Conservation (phyloP, 2,113 vertebrate genomes). For the Oceanodroma tethys region DNA sequence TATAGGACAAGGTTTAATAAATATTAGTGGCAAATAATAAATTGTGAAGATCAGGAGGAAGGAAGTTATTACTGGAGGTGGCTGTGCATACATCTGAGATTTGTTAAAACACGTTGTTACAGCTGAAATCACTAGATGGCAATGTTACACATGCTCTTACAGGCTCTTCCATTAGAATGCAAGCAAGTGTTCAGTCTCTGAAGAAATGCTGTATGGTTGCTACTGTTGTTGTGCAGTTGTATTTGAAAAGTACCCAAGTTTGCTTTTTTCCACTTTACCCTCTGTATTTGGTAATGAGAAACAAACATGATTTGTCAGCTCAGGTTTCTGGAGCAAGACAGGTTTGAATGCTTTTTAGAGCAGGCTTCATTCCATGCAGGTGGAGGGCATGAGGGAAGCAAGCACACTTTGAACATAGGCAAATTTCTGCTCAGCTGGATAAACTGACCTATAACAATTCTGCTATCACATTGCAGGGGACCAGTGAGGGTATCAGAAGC, state of each 20-base stretch:
- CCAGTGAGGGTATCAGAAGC: background rate
- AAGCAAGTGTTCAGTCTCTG: background rate
- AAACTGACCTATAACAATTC: background rate
- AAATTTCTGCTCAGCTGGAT: background rate
- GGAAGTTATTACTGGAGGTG: background rate
- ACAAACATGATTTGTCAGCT: background rate
- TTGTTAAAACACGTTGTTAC: background rate
- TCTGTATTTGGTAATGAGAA: background rate
- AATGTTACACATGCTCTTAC: background rate
- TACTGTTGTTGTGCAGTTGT: background rate
- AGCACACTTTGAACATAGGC: background rate
- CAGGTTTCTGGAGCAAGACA: background rate
- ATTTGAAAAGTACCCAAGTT: background rate
- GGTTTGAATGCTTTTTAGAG: background rate
- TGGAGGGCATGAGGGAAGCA: background rate
- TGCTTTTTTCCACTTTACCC: background rate
- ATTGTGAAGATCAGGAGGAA: background rate
- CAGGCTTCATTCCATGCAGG: background rate
- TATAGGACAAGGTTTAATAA: background rate
- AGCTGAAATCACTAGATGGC: slow-evolving; percentile 45
- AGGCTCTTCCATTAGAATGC: background rate
- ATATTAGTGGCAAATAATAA: background rate
- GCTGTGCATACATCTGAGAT: too few relatives aligned
- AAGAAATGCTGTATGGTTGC: background rate
- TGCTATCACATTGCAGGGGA: background rate